Evolutionary conservation across 2,888 invertebrate genomes (phyloP).

Genomic region (Drosophila stalkeri): DNA sequence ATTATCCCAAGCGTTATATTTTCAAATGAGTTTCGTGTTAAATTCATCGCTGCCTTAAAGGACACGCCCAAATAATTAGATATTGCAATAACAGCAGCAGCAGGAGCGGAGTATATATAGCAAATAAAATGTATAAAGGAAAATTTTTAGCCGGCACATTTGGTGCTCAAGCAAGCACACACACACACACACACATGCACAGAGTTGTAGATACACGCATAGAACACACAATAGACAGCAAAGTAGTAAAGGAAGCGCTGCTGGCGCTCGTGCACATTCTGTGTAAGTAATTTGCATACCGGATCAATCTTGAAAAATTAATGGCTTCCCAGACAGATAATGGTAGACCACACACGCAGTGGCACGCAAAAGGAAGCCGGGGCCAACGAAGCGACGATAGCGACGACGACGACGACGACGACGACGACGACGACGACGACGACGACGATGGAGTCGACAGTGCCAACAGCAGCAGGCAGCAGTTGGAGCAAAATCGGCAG

Average conservation of each 20-base stretch:
- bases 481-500: conserved; percentile 21
- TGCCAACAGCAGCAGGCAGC: conserved; percentile 26
- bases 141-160: conserved; percentile 48
- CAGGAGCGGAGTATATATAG: conserved; percentile 12
- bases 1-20: conserved; percentile 27
- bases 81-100: conserved; percentile 8
- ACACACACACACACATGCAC: conserved; percentile 9
- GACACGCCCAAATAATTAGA: conserved; percentile 61
- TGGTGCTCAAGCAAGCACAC: conserved; percentile 37
- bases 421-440: conserved; percentile 1
- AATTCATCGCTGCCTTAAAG: conserved; percentile 26
- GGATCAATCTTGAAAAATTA: conserved; percentile 84
- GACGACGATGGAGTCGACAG: conserved; percentile 24
- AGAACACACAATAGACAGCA: conserved; percentile 53
- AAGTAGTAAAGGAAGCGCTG: conserved; percentile 70
- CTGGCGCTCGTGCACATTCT: conserved; percentile 70
- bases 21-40: conserved; percentile 19
- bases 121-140: conserved; percentile 19
- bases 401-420: conserved; percentile 9
- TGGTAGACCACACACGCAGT: conserved; percentile 73
- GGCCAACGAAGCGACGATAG: conserved; percentile 33
- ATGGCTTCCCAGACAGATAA: conserved; percentile 84
- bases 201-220: conserved; percentile 21
- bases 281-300: conserved; percentile 83
- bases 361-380: conserved; percentile 43